A percentile compares a stretch with the other conserved stretches of the same genome.
Conservation (phyloP, 2,797 vertebrate genomes). For the Cyprinella venusta region DNA sequence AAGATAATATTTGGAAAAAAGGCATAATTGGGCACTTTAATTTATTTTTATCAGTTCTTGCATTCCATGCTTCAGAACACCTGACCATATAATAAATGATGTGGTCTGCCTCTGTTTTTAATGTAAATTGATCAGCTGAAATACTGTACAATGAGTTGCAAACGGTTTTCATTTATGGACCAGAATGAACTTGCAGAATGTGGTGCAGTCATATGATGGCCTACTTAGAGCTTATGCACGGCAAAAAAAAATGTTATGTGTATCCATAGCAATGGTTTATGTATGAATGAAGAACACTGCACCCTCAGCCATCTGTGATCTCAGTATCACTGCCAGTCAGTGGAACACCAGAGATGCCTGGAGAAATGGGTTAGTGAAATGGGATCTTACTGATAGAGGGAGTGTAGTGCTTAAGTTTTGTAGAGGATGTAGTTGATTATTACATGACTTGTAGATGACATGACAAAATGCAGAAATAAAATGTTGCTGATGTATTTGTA, state of each 20-base stretch:
- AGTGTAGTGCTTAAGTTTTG: not conserved
- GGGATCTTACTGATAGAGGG: constrained; percentile 6
- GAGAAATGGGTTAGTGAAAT: constrained; percentile 40
- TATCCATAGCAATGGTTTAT: constrained; percentile 53
- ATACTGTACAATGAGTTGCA: not conserved
- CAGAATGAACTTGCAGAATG: no score
- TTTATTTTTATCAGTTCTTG: not conserved
- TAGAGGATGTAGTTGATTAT: not conserved
- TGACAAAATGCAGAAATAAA: not conserved
- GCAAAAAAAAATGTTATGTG: constrained; percentile 39
- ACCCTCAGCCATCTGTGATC: constrained; percentile 53
- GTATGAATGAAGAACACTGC: constrained; percentile 36
- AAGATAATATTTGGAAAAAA: not conserved
- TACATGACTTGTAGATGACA: not conserved
- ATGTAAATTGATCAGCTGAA: not conserved
- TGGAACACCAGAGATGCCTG: constrained; percentile 31
- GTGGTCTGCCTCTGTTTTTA: not conserved
- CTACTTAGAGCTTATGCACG: constrained; percentile 29
- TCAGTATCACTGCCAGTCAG: constrained; percentile 33
- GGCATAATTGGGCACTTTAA: not conserved
- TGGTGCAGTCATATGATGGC: constrained; percentile 22
- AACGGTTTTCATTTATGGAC: no score
- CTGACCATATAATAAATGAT: not conserved
- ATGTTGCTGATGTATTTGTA: not conserved
- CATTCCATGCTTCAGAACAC: not conserved